A percentile compares a stretch with the other conserved stretches of the same genome.
These are phyloP conservation scores for Leuciscus idus DNA, from an alignment of 2,113 vertebrate genomes.

Conservation along the genomic window DNA sequence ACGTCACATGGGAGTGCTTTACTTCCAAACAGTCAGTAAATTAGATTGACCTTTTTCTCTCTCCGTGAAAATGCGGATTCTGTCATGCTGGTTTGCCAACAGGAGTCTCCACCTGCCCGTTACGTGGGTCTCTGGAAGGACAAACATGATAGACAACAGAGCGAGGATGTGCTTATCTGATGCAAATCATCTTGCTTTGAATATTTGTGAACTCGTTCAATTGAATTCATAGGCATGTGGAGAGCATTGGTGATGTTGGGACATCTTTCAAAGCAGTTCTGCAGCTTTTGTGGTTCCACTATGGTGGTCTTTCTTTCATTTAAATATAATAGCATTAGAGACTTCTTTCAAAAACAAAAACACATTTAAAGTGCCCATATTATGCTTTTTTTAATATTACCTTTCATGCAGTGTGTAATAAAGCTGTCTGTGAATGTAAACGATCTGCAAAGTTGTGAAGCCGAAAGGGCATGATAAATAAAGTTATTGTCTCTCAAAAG, in stretches of 20 bases:
- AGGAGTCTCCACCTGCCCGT: conserved; percentile 19
- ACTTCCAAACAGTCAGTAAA: conserved; percentile 41
- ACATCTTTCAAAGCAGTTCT: not conserved
- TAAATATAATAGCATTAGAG: no score
- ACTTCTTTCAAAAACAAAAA: no score
- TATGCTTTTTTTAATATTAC: no score
- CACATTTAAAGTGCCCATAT: no score
- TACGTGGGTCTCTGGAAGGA: not conserved
- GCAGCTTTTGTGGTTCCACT: not conserved
- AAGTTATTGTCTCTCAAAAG: no score
- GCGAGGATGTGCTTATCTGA: not conserved
- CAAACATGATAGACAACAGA: not conserved
- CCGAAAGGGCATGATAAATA: no score
- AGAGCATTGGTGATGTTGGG: not conserved
- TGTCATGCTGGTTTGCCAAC: conserved; percentile 27
- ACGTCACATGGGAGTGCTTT: conserved; percentile 11
- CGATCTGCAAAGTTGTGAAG: no score
- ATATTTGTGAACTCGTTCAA: conserved; percentile 12
- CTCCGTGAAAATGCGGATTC: conserved; percentile 16
- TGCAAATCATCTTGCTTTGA: conserved; percentile 39
- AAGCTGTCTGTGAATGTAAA: no score
- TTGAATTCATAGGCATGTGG: conserved; percentile 21
- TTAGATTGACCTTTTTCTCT: conserved; percentile 46
- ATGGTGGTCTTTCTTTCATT: not conserved
- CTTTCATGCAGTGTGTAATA: no score